Conservation (phyloP, 1,140 invertebrate species). For the Portunus trituberculatus region DNA sequence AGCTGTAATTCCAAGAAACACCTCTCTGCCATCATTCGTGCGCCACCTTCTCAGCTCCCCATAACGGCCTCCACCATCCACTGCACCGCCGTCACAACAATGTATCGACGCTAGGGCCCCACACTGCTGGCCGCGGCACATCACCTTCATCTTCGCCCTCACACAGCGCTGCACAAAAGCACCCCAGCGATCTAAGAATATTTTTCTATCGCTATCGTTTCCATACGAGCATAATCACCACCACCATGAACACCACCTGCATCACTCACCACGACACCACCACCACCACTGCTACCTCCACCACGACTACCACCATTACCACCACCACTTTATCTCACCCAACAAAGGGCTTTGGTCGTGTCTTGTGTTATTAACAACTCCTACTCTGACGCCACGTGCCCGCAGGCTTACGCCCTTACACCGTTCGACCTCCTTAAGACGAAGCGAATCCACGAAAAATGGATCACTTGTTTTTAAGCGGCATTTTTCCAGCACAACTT, state of each 20-base stretch:
- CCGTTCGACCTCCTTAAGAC: neutral
- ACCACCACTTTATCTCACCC: neutral
- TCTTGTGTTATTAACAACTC: slow-evolving; percentile 40
- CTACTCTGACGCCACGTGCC: slow-evolving; percentile 25
- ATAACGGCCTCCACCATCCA: too few species aligned
- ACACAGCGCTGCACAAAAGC: too few species aligned
- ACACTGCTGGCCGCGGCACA: too few species aligned
- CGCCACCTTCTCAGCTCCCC: too few species aligned
- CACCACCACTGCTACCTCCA: neutral
- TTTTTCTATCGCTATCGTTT: neutral
- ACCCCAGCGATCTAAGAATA: too few species aligned
- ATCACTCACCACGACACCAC: slow-evolving; percentile 21
- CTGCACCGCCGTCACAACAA: too few species aligned
- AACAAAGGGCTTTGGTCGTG: neutral
- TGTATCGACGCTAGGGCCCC: too few species aligned
- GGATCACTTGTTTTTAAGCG: neutral
- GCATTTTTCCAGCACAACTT: neutral
- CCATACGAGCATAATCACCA: neutral
- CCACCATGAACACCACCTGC: neutral
- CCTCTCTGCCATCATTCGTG: too few species aligned
- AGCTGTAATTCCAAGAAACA: too few species aligned
- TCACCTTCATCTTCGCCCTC: too few species aligned
- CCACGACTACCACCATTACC: neutral
- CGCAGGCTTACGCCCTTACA: neutral
- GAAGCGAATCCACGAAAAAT: neutral